phyloP scores from a whole-genome alignment of 1,140 invertebrate genomes.

The Trinorchestia longiramus region DNA sequence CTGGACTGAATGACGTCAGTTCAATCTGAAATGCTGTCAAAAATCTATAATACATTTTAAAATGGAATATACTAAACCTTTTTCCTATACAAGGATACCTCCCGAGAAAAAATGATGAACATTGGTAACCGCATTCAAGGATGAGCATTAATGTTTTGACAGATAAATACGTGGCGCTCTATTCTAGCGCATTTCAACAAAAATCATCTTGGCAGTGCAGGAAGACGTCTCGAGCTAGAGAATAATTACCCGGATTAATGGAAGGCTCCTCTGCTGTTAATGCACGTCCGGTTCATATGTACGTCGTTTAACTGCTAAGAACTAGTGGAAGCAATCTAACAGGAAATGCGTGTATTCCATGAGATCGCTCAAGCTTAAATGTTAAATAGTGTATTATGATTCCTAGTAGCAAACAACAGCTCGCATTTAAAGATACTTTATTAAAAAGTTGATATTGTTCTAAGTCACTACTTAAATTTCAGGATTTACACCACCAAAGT shows the following conservation, averaged over 20 bases:
- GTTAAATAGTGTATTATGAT: background rate
- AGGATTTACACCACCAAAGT: background rate
- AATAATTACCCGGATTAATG: background rate
- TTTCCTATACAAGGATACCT: background rate
- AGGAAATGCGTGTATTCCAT: background rate
- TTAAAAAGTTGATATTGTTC: background rate
- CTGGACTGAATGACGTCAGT: background rate
- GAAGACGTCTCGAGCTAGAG: background rate
- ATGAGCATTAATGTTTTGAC: background rate
- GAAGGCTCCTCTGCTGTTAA: background rate
- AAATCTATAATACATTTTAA: background rate
- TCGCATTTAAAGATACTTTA: background rate
- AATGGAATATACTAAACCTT: background rate
- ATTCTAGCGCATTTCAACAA: background rate
- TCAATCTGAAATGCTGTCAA: background rate
- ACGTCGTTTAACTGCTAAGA: background rate
- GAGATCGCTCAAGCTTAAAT: background rate
- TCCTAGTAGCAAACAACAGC: background rate
- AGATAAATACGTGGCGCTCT: background rate
- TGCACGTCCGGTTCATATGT: conserved; percentile 39
- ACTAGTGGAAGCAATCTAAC: background rate
- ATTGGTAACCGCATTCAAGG: background rate
- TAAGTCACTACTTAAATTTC: background rate
- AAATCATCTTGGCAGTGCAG: background rate
- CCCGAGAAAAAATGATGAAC: background rate